Evolutionary conservation across 1,140 invertebrate genomes (phyloP).

Genomic region (Bombus waltoni): DNA sequence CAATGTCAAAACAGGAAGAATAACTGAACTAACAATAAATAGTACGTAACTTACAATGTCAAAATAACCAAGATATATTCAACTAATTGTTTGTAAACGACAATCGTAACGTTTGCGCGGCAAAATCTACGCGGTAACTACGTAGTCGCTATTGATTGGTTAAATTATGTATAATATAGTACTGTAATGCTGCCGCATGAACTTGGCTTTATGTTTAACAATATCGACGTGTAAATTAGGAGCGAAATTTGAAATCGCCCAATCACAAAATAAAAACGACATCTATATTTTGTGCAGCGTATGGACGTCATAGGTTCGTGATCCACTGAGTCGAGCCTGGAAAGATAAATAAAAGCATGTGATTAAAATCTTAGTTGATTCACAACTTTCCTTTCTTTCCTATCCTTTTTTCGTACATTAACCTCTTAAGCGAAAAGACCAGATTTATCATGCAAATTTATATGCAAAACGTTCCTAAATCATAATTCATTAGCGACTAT

Average conservation of each 20-base stretch:
- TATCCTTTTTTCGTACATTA: neutral
- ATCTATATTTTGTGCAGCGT: too few species aligned
- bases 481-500: neutral
- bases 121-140: conserved; percentile 57
- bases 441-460: neutral
- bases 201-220: neutral
- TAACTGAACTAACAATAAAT: neutral
- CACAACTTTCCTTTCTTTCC: neutral
- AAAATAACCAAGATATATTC: conserved; percentile 22
- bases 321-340: too few species aligned
- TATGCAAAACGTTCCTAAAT: neutral
- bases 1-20: neutral
- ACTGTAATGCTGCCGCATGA: neutral
- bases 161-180: conserved; percentile 25
- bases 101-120: conserved; percentile 50
- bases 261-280: too few species aligned
- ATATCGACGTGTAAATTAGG: neutral
- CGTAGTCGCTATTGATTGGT: conserved; percentile 44
- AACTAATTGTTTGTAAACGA: conserved; percentile 31
- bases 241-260: neutral
- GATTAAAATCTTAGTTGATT: too few species aligned
- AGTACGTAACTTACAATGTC: neutral
- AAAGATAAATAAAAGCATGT: too few species aligned
- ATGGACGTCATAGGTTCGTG: too few species aligned
- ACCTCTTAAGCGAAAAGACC: neutral